Evolutionary conservation across 1,140 invertebrate species (phyloP).

Genomic region (Magallana angulata): DNA sequence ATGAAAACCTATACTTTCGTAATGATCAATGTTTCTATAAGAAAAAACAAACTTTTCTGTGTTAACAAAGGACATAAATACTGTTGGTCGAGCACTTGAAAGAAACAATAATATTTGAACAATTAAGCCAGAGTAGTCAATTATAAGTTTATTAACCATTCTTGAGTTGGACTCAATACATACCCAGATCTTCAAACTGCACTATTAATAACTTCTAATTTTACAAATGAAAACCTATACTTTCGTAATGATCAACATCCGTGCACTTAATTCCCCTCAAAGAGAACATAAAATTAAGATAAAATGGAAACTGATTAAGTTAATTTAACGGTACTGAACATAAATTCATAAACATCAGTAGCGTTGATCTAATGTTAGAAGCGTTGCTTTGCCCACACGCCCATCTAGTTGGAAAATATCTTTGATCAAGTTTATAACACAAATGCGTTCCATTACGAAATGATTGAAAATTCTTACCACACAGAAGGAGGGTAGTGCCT

Average conservation of each 20-base stretch:
- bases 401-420: not conserved
- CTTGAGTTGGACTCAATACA: no score
- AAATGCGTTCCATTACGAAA: conserved; percentile 26
- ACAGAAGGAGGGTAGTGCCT: conserved; percentile 7
- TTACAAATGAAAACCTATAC: no score
- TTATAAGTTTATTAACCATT: no score
- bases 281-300: not conserved
- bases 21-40: not conserved
- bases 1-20: not conserved
- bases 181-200: no score
- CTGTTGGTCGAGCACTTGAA: no score
- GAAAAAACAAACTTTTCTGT: no score
- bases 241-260: not conserved
- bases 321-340: conserved; percentile 26
- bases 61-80: no score
- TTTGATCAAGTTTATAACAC: not conserved
- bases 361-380: conserved; percentile 2
- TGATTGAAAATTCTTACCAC: conserved; percentile 1
- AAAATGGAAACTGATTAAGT: not conserved
- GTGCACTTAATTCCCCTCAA: conserved; percentile 8
- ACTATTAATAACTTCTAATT: no score
- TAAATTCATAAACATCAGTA: conserved; percentile 29
- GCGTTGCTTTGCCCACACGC: not conserved
- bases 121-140: no score
- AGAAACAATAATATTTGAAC: no score